Evolutionary conservation across 2,113 vertebrate genomes (phyloP).

Genomic region (Motacilla tschutschensis): DNA sequence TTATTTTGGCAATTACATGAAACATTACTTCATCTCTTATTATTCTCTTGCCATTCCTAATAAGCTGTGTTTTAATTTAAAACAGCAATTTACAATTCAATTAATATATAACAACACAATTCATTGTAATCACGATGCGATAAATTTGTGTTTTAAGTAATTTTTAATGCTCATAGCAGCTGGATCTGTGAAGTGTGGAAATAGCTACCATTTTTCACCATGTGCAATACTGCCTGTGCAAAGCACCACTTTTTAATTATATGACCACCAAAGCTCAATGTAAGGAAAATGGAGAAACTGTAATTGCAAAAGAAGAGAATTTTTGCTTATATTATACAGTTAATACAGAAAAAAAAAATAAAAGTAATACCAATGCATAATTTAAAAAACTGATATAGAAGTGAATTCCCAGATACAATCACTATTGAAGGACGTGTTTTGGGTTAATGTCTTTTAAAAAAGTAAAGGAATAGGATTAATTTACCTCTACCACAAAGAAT

Average conservation of each 20-base stretch:
- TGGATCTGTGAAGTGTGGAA: conserved; percentile 77
- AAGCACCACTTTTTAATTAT: conserved; percentile 67
- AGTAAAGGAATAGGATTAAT: neutral
- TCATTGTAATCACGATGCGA: conserved; percentile 66
- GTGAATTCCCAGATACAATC: neutral
- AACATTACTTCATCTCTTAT: conserved; percentile 58
- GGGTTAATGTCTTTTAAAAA: neutral
- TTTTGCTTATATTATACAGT: neutral
- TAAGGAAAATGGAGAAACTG: conserved; percentile 6
- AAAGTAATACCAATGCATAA: neutral
- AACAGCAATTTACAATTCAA: conserved; percentile 72
- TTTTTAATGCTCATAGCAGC: conserved; percentile 75
- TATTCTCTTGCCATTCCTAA: conserved; percentile 62
- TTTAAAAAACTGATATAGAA: neutral
- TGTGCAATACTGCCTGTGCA: conserved; percentile 52
- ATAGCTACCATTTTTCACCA: conserved; percentile 76
- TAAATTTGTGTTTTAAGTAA: conserved; percentile 77
- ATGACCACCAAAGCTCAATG: conserved; percentile 13
- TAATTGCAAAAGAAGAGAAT: conserved; percentile 34
- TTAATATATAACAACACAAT: conserved; percentile 75
- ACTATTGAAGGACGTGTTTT: neutral
- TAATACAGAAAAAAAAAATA: conserved; percentile 19
- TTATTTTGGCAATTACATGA: conserved; percentile 62
- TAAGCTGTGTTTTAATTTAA: conserved; percentile 75
- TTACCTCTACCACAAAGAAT: neutral